Conservation (phyloP, 2,888 invertebrate species). For the Clunio marinus region DNA sequence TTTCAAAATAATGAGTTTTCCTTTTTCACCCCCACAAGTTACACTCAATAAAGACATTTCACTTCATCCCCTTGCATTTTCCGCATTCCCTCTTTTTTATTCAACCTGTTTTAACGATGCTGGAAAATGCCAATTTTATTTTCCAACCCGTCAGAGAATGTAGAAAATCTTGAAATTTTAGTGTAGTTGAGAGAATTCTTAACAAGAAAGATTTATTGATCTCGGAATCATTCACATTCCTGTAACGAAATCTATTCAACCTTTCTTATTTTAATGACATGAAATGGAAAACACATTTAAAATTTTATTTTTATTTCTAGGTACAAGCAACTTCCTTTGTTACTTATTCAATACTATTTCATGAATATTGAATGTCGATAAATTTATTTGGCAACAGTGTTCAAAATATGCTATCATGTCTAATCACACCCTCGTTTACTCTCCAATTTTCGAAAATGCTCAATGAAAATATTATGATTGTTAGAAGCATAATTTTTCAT, state of each 20-base stretch:
- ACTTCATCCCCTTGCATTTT: constrained; percentile 19
- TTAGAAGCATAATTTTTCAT: no score
- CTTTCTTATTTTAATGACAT: neutral
- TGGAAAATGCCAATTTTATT: constrained; percentile 11
- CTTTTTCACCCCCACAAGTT: neutral
- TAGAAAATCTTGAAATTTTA: neutral
- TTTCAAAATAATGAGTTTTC: neutral
- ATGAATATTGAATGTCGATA: no score
- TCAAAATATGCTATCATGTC: no score
- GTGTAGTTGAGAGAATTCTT: neutral
- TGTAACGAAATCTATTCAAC: neutral
- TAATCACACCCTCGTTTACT: no score
- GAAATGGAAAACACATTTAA: no score
- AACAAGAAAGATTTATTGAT: constrained; percentile 30
- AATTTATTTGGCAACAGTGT: no score
- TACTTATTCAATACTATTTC: no score
- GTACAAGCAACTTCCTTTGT: no score
- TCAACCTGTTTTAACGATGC: neutral
- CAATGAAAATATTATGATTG: no score
- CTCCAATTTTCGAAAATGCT: no score
- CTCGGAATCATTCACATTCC: constrained; percentile 31
- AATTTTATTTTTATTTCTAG: no score
- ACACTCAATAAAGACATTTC: neutral
- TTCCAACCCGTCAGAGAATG: neutral
- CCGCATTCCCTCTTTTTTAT: neutral